A percentile compares a stretch with the other conserved stretches of the same genome.
phyloP scores from a whole-genome alignment of 2,113 vertebrate species.

The Chelonoidis abingdonii region DNA sequence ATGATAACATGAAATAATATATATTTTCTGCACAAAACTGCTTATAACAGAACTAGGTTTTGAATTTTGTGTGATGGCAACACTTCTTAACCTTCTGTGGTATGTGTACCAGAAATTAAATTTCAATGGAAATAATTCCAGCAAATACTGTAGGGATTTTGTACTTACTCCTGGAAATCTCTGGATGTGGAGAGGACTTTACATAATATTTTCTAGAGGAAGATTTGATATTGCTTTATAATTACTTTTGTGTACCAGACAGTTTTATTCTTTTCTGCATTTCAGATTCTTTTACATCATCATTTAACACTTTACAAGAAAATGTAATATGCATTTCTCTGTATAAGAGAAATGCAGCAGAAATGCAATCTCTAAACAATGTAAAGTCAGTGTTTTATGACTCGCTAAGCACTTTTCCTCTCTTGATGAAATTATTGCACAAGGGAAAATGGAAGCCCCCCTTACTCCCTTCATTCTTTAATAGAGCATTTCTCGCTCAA shows the following conservation, averaged over 20 bases:
- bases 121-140: not conserved
- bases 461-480: not conserved
- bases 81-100: not conserved
- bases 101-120: not conserved
- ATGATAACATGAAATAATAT: not conserved
- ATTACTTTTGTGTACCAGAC: not conserved
- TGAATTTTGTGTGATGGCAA: not conserved
- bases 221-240: not conserved
- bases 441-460: not conserved
- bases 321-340: not conserved
- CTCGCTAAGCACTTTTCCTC: not conserved
- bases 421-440: not conserved
- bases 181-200: not conserved
- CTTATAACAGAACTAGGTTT: not conserved
- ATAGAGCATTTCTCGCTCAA: not conserved
- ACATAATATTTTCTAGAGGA: not conserved
- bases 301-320: not conserved
- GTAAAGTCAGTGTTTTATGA: conserved; percentile 1
- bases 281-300: conserved; percentile 14
- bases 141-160: not conserved
- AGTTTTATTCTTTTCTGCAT: not conserved
- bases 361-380: not conserved
- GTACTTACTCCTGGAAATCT: not conserved
- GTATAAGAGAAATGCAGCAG: not conserved
- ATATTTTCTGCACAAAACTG: not conserved